phyloP scores from a whole-genome alignment of 2,797 vertebrate species.

The Schizopygopsis malacanthus region DNA sequence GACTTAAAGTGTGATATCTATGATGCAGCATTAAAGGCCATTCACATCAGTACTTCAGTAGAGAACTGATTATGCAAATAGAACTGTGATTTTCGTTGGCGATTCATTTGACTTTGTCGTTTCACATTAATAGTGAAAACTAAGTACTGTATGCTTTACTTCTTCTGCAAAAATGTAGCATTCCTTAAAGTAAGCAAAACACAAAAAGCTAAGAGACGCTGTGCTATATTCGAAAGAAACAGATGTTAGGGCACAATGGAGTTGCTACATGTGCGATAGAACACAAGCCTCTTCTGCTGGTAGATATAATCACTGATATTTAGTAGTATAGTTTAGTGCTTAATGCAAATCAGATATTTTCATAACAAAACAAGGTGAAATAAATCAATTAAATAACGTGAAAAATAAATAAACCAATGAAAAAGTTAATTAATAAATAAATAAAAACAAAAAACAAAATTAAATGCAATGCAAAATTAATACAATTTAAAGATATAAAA shows the following conservation, averaged over 20 bases:
- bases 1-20: neutral
- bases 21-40: neutral
- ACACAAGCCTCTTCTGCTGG: neutral
- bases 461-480: neutral
- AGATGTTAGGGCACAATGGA: neutral
- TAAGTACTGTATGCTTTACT: neutral
- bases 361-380: neutral
- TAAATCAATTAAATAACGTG: neutral
- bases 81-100: neutral
- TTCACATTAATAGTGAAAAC: neutral
- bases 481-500: neutral
- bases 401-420: neutral
- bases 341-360: neutral
- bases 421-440: neutral
- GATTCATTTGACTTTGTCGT: neutral
- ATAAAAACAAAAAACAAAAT: too few relatives aligned
- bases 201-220: neutral
- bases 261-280: neutral
- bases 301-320: neutral
- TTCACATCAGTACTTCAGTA: neutral
- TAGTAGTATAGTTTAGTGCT: neutral
- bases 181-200: neutral
- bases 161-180: neutral
- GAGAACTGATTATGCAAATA: neutral
- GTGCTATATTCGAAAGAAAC: neutral